A percentile compares a stretch with the other conserved stretches of the same genome.
phyloP scores from a whole-genome alignment of 1,140 invertebrate genomes.

The Heliconius nattereri region DNA sequence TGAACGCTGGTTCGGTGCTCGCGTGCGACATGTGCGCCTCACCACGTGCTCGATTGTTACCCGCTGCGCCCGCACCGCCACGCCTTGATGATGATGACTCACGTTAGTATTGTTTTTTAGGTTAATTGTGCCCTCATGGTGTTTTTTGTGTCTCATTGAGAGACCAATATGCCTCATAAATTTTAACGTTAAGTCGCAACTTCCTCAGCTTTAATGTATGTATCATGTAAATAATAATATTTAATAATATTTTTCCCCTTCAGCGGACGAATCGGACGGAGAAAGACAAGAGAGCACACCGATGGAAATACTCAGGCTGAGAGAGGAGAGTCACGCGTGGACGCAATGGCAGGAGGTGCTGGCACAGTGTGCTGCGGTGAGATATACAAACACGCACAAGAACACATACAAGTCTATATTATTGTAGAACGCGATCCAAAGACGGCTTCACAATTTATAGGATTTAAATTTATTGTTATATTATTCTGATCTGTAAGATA shows the following conservation, averaged over 20 bases:
- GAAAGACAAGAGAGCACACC: constrained; percentile 87
- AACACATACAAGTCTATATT: too few relatives aligned
- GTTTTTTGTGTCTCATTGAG: neutral
- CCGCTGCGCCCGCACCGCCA: constrained; percentile 72
- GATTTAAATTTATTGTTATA: too few relatives aligned
- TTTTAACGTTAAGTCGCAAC: too few relatives aligned
- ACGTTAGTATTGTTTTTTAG: constrained; percentile 44
- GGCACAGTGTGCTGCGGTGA: constrained; percentile 89
- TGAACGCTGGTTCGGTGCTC: constrained; percentile 86
- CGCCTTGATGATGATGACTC: constrained; percentile 60
- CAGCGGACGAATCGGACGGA: constrained; percentile 70
- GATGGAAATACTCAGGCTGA: constrained; percentile 90
- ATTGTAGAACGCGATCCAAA: too few relatives aligned
- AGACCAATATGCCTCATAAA: neutral
- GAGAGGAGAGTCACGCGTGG: constrained; percentile 91
- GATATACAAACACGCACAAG: constrained; percentile 27
- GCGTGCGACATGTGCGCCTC: constrained; percentile 93
- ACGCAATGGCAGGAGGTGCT: constrained; percentile 93
- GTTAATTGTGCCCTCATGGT: neutral
- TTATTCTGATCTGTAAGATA: too few relatives aligned
- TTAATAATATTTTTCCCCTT: constrained; percentile 1
- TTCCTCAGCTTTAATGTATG: too few relatives aligned
- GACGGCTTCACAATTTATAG: too few relatives aligned
- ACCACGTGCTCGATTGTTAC: constrained; percentile 80
- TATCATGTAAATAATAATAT: too few relatives aligned